phyloP scores from a whole-genome alignment of 2,113 vertebrate genomes.

The Coregonus clupeaformis region DNA sequence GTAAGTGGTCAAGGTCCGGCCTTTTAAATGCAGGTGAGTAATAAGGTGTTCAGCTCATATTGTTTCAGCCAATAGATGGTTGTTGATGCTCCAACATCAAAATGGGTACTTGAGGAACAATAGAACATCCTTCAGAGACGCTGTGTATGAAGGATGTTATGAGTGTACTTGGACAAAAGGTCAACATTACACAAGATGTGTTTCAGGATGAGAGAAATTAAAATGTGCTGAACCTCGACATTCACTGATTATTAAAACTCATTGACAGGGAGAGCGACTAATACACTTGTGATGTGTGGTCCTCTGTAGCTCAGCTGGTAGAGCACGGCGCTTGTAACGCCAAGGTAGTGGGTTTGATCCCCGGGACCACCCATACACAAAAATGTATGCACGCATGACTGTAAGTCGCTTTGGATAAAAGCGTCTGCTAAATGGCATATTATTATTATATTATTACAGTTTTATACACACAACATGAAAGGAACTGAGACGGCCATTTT shows the following conservation, averaged over 20 bases:
- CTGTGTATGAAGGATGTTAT: conserved; percentile 69
- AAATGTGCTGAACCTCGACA: conserved; percentile 54
- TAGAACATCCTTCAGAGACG: conserved; percentile 71
- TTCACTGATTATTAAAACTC: conserved; percentile 64
- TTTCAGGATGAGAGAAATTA: conserved; percentile 49
- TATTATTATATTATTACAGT: too few relatives aligned
- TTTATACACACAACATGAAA: conserved; percentile 27
- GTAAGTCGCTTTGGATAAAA: too few relatives aligned
- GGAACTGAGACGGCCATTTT: conserved; percentile 33
- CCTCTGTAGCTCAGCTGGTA: too few relatives aligned
- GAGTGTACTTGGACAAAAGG: conserved; percentile 60
- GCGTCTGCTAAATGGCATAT: too few relatives aligned
- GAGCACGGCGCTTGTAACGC: too few relatives aligned
- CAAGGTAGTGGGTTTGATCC: too few relatives aligned
- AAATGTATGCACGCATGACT: too few relatives aligned
- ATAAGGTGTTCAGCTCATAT: conserved; percentile 55
- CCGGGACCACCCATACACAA: too few relatives aligned
- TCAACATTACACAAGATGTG: conserved; percentile 64
- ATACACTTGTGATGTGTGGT: conserved; percentile 41
- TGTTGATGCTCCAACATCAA: not conserved
- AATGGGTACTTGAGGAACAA: conserved; percentile 70
- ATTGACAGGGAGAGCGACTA: conserved; percentile 56
- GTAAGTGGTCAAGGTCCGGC: conserved; percentile 72
- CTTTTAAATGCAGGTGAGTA: conserved; percentile 49
- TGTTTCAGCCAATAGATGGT: conserved; percentile 57